A percentile compares a stretch with the other conserved stretches of the same genome.
These are phyloP conservation scores for Pipistrellus kuhlii DNA, from an alignment of 2,797 vertebrate species.

Conservation along the genomic window DNA sequence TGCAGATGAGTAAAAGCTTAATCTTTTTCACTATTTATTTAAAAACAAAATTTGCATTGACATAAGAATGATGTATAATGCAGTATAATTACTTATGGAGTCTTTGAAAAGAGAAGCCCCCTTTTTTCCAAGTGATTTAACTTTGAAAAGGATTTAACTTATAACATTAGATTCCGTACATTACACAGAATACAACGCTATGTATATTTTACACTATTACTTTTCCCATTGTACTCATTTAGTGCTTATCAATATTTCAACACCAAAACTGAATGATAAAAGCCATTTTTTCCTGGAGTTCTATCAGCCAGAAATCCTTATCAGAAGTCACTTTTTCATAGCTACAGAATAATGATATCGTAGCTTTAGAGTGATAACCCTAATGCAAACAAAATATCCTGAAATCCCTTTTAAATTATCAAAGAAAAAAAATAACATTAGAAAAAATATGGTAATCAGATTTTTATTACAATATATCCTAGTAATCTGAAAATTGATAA, in stretches of 20 bases:
- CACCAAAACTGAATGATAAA: conserved; percentile 48
- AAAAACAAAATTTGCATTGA: conserved; percentile 78
- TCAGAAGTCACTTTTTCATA: conserved; percentile 49
- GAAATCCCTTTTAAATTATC: conserved; percentile 71
- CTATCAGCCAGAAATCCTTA: conserved; percentile 59
- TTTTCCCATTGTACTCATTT: conserved; percentile 58
- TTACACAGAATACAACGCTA: background rate
- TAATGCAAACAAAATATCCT: conserved; percentile 66
- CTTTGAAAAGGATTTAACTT: conserved; percentile 79
- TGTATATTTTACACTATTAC: background rate
- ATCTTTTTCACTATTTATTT: conserved; percentile 52
- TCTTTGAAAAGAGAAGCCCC: conserved; percentile 76
- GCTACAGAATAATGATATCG: conserved; percentile 56
- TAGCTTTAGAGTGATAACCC: conserved; percentile 61
- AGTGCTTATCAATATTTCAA: conserved; percentile 64
- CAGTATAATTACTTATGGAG: conserved; percentile 78
- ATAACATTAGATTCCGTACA: background rate
- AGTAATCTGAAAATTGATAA: conserved; percentile 66
- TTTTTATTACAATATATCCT: conserved; percentile 62
- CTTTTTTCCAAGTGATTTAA: conserved; percentile 83
- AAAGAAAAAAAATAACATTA: conserved; percentile 47
- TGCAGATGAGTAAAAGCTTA: background rate
- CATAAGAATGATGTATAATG: conserved; percentile 78
- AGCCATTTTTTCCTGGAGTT: conserved; percentile 66
- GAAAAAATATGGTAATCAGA: conserved; percentile 39